These are phyloP conservation scores for Actinia equina DNA, from an alignment of 64 coral and sea anemone species.

Conservation along the genomic window DNA sequence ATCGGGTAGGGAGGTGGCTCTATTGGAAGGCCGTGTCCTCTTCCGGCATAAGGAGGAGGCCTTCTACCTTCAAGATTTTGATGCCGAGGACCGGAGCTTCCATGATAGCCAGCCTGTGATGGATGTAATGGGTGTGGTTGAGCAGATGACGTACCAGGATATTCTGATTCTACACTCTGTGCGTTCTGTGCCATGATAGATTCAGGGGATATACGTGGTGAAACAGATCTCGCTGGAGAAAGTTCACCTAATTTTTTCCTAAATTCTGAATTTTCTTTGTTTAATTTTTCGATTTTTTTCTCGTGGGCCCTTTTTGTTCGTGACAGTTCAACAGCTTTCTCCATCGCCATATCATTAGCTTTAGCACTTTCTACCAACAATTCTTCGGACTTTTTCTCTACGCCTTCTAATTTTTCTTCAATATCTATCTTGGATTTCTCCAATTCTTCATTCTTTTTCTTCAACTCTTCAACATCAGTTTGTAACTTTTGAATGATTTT, in stretches of 20 bases:
- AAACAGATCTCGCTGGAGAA: conserved; percentile 2
- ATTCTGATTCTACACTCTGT: conserved; percentile 15
- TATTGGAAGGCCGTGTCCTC: neutral
- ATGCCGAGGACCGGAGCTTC: neutral
- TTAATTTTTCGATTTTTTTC: conserved; percentile 88
- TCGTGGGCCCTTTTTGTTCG: conserved; percentile 66
- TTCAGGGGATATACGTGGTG: conserved; percentile 28
- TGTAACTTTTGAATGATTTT: conserved; percentile 48
- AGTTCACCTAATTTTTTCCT: conserved; percentile 65
- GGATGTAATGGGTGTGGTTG: neutral
- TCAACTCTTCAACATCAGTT: conserved; percentile 40
- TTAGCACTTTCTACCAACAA: conserved; percentile 60
- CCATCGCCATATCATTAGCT: conserved; percentile 91
- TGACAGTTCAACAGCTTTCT: conserved; percentile 88
- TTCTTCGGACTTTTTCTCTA: conserved; percentile 40
- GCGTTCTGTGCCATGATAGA: conserved; percentile 31
- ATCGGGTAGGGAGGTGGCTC: conserved; percentile 19
- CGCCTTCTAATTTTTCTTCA: conserved; percentile 43
- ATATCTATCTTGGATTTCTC: conserved; percentile 32
- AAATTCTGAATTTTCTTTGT: conserved; percentile 81
- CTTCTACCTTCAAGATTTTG: neutral
- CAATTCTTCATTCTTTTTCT: conserved; percentile 36
- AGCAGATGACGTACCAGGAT: neutral
- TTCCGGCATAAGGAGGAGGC: neutral
- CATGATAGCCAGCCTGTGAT: neutral